Evolutionary conservation across 2,888 invertebrate species (phyloP), one percentile per base, ranked within the genome.

Genomic region (Xestia xanthographa): DNA sequence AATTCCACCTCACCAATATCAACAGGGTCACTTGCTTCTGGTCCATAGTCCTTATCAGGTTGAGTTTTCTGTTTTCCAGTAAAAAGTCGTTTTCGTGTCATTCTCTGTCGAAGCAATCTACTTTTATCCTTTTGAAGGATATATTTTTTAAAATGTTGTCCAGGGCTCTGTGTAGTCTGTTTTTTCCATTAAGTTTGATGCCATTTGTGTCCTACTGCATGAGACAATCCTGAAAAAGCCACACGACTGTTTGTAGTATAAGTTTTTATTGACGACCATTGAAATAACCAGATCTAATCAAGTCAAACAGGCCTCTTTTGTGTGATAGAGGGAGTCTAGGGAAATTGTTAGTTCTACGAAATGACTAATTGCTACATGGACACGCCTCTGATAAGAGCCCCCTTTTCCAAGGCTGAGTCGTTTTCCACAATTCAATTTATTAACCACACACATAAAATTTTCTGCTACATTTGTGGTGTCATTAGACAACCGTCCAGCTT

Each of bases 261-360:
- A 60, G 60, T 29, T 60, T 60, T 60, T 29, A 60, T 60, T 60
- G 60, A 60, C 29, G 60, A 60, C 60, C 60, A 60, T 60, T 60
- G 60, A 60, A 60, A 60, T 41, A 41, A 41, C 41, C 41, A 41
- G 41, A 41, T 41, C 41, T 41, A 41, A 41, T 41, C 5, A 41
- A 41, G 41, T 41, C 41, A 41, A 41, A 41, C 41, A 41, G 41
- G 41, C 41, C 41, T 41, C 41, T 8, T 41, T 41, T 41, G 41
- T 41, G 41, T 41, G n/a, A n/a, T n/a, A n/a, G n/a, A n/a, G n/a
- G n/a, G n/a, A n/a, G n/a, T 41, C 41, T 41, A 41, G 41, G 41
- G 41, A 41, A 41, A 41, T 41, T 41, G 41, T 41, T 41, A 41
- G 41, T 41, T 41, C 41, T 41, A 41, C 41, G 41, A 41, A 41